Base-by-base conservation (phyloP, 2,113 vertebrate genomes). In the Myrmecobius fasciatus region DNA sequence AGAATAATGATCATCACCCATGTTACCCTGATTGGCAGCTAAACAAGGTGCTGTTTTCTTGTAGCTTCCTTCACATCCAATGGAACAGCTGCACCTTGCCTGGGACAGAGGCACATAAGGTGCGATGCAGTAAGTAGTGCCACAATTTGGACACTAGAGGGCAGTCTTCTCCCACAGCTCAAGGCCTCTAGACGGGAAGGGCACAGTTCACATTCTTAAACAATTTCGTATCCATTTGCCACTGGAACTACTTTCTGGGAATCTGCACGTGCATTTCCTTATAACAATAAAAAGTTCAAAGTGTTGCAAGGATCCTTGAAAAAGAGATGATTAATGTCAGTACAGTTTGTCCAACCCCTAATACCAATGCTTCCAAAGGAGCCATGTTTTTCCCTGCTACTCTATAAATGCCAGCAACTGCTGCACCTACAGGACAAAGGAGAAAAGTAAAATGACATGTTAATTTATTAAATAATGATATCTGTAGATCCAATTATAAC, bases 331-430 rank as follows among this genome's bases (percentile, higher is more conserved):
- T 97, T 96, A 99, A 92, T 0, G 99, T 99, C 97, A 99, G 98
- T 91, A 99, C 98, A 92, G 99, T 99, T 98, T 99, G 99, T 89
- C 99, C 99, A 89, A 99, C 98, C 5, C 99, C 99, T 94, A 99
- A 99, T 83, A 99, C 99, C 98, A 99, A 98, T 1, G 99, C 99
- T 98, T 99, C 99, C 97, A 99, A 97, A 0, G 99, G 99, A 89
- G 99, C 99, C 99, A 99, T 99, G 98, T 99, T 99, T 98, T 99
- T 99, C 91, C 99, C 99, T 0, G 99, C 99, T 4, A 99, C 99
- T 49, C 99, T 98, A 98, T 99, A 99, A 97, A 99, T 99, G 54
- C 99, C 99, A 0, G 99, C 99, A 54, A 99, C 99, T 0, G 99
- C 99, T 1, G 99, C 99, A 98, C 99, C 99, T 99, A 96, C 1